Base-by-base conservation (phyloP, 2,888 invertebrate genomes). In the Pecten maximus region DNA sequence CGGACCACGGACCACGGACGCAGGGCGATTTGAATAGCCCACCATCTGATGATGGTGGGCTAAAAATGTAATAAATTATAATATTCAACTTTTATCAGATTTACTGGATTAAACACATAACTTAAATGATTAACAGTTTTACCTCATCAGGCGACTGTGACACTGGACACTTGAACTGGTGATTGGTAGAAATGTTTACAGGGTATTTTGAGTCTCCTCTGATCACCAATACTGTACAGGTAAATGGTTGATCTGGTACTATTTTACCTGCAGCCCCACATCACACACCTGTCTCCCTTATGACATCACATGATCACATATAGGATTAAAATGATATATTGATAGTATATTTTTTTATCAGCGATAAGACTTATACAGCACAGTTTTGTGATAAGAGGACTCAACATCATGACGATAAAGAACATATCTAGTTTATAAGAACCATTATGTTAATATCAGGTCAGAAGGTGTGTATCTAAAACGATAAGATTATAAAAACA, bases 401-500 rank as follows among this genome's bases (percentile, higher is more conserved):
- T 23, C 0, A 23, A 60, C 2, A 2, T 6, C 0, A 60, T 16
- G n/a, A 60, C 6, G 60, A n/a, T 60, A 60, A 60, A 60, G 19
- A 74, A 74, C 2, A 74, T 35, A 74, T 2, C 2, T 15, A 23
- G 54, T n/a, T n/a, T 0, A n/a, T n/a, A n/a, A 54, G 6, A 54
- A 2, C 54, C 54, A 23, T 3, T 8, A 44, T 54, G 19, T 19
- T 19, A 54, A 19, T n/a, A n/a, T n/a, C 12, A 35, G 74, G 28
- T 74, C 74, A 74, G 23, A 15, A 10, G 10, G 74, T 35, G 23
- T 28, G 28, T 28, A 74, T 35, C 15, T 35, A 74, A 35, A 74
- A 35, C 35, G 74, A 74, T 74, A 74, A 74, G 74, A 74, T 74
- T 74, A 28, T 35, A 6, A 74, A 74, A 74, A 74, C 74, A 74